A percentile compares a stretch with the other conserved stretches of the same genome.
phyloP scores from a whole-genome alignment of 2,113 vertebrate species.

The Alces alces region DNA sequence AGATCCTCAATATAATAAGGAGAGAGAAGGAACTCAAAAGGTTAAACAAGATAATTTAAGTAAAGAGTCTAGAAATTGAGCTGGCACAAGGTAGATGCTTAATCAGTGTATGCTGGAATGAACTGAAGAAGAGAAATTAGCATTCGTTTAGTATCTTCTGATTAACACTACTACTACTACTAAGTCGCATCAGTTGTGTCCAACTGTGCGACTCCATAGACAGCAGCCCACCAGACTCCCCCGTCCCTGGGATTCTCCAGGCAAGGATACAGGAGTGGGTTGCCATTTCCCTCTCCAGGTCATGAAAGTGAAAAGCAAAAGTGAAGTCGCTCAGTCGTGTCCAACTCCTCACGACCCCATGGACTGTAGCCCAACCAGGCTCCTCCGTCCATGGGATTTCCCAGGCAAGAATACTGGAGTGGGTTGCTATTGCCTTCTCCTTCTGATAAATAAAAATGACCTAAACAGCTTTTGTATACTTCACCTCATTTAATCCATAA shows the following conservation, averaged over 20 bases:
- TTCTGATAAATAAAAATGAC: slow-evolving; percentile 30
- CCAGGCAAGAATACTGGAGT: not conserved
- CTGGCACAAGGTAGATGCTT: not conserved
- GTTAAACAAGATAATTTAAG: slow-evolving; percentile 26
- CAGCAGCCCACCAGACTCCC: too few species aligned
- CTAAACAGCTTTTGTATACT: not conserved
- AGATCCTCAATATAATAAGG: not conserved
- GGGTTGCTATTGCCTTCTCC: not conserved
- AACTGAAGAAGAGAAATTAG: not conserved
- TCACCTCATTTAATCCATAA: slow-evolving; percentile 13
- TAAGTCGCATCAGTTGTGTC: too few species aligned
- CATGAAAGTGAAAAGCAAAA: not conserved
- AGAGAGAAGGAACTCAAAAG: not conserved
- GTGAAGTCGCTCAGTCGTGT: not conserved
- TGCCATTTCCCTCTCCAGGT: too few species aligned
- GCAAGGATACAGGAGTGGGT: too few species aligned
- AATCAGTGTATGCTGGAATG: not conserved
- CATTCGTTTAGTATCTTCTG: not conserved
- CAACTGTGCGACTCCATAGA: too few species aligned
- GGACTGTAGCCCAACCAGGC: not conserved
- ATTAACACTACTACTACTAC: too few species aligned
- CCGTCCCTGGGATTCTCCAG: too few species aligned
- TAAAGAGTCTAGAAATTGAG: slow-evolving; percentile 34
- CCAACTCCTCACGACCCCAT: not conserved
- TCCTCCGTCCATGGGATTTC: not conserved